Base-by-base conservation (phyloP, 92 coral and sea anemone genomes). In the Epizoanthus scotinus region DNA sequence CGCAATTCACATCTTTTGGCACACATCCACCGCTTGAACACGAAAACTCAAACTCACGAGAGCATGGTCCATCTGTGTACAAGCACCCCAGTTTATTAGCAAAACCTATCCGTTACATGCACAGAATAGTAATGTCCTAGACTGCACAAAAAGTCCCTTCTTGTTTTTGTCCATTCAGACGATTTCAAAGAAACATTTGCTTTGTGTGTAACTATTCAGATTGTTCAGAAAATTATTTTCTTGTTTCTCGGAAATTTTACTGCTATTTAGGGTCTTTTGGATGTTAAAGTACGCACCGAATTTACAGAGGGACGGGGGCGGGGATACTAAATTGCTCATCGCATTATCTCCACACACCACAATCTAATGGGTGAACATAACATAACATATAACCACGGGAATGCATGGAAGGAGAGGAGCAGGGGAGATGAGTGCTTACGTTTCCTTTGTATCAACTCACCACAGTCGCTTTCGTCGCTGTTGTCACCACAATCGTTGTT, bases 391-490 rank as follows among this genome's bases (percentile, higher is more conserved):
- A 31, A 31, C 36, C 4, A 31, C 36, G 36, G 36, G 36, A 31
- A 31, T 31, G 4, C 36, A 31, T 31, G 4, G 36, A 31, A 31
- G 36, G 4, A 4, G 4, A 4, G 1, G 1, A n/a, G 36, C 36
- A 31, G 4, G 36, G 4, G 36, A 31, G 36, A 31, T 31, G 36
- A 31, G 36, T 31, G 36, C 36, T 31, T 31, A 31, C 1, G 36
- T 31, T 13, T 2, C 3, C 1, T 6, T 10, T 24, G 25, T 26
- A 6, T 34, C 15, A 13, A 29, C 79, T 73, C 38, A 73, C 79
- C 79, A 31, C 79, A 73, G 65, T 72, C 70, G 21, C 38, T 34
- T 74, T 86, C 89, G 58, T 86, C 89, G 10, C 81, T 79, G 29
- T 34, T 61, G 71, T 86, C 89, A 10, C 49, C 47, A 66, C 89